Evolutionary conservation across 2,113 vertebrate species (phyloP), one percentile per base, ranked within the genome.

Genomic region (Indicator indicator): DNA sequence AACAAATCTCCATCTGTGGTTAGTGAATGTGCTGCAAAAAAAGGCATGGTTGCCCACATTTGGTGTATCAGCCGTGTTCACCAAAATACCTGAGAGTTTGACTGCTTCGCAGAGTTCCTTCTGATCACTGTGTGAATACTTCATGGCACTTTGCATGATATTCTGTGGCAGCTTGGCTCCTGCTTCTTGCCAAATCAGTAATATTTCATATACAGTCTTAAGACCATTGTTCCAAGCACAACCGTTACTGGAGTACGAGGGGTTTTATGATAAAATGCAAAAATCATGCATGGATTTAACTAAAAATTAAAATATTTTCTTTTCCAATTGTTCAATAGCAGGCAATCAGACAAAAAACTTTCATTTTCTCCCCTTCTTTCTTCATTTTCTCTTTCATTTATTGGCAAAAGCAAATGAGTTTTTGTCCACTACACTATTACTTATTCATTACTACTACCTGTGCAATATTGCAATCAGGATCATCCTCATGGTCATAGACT

Each of bases 21-120:
- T 54, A 33, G 32, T 12, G 27, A 65, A 52, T 11, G 11, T 2
- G 0, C 27, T 64, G 30, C 36, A 1, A 1, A 58, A 73, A 42
- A 50, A 7, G 5, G 4, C 14, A 12, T 0, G 2, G 3, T 4
- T 74, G 21, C 1, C 15, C 7, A 10, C 4, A 1, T 2, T 40
- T 20, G 1, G 7, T 42, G 4, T 17, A 44, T 21, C 0, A 0
- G 10, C 21, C 21, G 17, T 1, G 0, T 46, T 54, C 69, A 20
- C 48, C 8, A 2, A 81, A 81, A 21, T 0, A 2, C 5, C n/a
- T 20, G 8, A 36, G 24, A 69, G 44, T 0, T 1, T 0, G 1
- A 28, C 4, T 62, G 3, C 2, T 5, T 40, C n/a, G 5, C 26
- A 16, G 54, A 2, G 16, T 10, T 60, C 23, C 8, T 74, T 9